phyloP scores from a whole-genome alignment of 2,888 invertebrate genomes.

The Pandemis heparana region DNA sequence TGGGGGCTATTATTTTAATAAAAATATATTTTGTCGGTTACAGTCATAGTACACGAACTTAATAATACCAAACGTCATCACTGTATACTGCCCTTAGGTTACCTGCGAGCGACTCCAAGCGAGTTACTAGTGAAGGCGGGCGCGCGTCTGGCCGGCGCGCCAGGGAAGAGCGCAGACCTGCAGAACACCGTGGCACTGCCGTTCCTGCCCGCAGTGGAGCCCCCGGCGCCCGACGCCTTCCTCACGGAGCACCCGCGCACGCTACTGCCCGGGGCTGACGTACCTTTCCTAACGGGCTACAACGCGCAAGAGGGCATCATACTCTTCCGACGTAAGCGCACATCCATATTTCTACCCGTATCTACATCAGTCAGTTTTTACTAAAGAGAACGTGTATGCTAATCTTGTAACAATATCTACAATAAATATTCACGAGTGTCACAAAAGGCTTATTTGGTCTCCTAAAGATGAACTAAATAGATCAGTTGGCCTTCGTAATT shows the following conservation, averaged over 20 bases:
- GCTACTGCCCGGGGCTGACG: constrained; percentile 80
- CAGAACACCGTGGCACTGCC: constrained; percentile 87
- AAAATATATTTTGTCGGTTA: no score
- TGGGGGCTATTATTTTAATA: no score
- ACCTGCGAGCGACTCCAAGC: constrained; percentile 85
- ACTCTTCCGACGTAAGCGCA: constrained; percentile 83
- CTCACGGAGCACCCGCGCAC: constrained; percentile 81
- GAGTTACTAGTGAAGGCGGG: constrained; percentile 86
- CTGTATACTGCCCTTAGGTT: constrained; percentile 62
- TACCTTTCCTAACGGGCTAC: constrained; percentile 87
- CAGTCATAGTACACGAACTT: no score
- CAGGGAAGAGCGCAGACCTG: constrained; percentile 73
- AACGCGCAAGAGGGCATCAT: constrained; percentile 89
- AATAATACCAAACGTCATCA: no score
- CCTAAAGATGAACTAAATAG: constrained; percentile 17
- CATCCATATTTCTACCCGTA: background rate
- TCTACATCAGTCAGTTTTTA: no score
- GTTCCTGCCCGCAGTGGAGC: constrained; percentile 85
- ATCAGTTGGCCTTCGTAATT: constrained; percentile 13
- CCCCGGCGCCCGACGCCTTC: constrained; percentile 75
- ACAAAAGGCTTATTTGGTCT: background rate
- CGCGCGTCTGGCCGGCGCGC: constrained; percentile 78
- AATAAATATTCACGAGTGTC: no score
- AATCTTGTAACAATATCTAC: no score
- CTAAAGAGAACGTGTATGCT: no score